A percentile compares a stretch with the other conserved stretches of the same genome.
phyloP scores from a whole-genome alignment of 2,888 invertebrate species.

The Pristionchus arcanus region DNA sequence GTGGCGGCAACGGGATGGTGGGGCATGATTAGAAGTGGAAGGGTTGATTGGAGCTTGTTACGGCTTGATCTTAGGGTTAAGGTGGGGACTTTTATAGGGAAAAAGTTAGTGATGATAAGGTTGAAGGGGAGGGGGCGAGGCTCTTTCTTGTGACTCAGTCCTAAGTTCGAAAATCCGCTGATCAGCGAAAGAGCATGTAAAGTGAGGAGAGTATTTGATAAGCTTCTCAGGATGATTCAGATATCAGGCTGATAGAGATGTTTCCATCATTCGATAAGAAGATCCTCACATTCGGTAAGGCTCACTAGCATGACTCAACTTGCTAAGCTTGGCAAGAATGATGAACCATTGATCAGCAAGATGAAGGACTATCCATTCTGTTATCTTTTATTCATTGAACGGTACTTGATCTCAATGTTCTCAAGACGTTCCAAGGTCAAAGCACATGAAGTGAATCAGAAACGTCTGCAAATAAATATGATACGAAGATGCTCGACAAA shows the following conservation, averaged over 20 bases:
- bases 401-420: neutral
- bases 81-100: neutral
- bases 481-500: too few species aligned
- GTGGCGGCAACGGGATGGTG: constrained; percentile 40
- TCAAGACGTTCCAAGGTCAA: neutral
- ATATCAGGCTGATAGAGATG: neutral
- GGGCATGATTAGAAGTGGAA: constrained; percentile 47
- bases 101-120: neutral
- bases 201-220: neutral
- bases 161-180: too few species aligned
- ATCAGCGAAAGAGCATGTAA: neutral
- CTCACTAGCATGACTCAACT: neutral
- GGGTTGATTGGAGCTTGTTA: neutral
- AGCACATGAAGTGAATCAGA: neutral
- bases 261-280: neutral
- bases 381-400: neutral
- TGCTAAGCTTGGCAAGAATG: neutral
- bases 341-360: neutral
- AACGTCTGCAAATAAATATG: neutral
- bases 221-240: neutral
- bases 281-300: neutral
- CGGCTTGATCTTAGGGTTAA: neutral
- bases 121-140: neutral
- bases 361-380: neutral
- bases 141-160: neutral